Conservation (phyloP, 2,888 invertebrate species). For the Stenchaetothrips biformis region DNA sequence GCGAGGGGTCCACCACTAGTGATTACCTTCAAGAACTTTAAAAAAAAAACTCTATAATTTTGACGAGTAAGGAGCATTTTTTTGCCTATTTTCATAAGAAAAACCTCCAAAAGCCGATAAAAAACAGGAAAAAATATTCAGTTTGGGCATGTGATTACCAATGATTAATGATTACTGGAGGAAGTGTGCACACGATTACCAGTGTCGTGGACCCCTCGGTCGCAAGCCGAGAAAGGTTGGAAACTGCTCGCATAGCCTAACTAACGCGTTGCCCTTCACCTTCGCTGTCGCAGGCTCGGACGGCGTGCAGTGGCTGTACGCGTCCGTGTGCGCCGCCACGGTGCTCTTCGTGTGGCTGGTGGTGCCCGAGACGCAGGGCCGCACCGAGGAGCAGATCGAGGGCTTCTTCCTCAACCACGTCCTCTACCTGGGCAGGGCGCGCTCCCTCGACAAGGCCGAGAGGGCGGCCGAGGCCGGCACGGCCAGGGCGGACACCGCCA, state of each 20-base stretch:
- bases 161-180: no score
- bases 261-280: neutral
- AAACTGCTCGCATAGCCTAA: neutral
- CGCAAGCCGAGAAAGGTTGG: no score
- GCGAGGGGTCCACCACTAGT: no score
- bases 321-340: conserved; percentile 8
- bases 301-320: conserved; percentile 23
- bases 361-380: conserved; percentile 14
- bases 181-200: no score
- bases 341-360: conserved; percentile 18
- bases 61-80: no score
- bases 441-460: neutral
- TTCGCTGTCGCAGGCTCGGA: conserved; percentile 7
- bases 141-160: no score
- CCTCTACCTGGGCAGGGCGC: conserved; percentile 16
- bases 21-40: no score
- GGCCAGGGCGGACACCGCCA: neutral
- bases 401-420: conserved; percentile 5
- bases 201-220: no score
- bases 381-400: conserved; percentile 14
- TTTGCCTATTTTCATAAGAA: no score
- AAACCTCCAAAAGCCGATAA: no score
- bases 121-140: no score
- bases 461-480: neutral
- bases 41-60: no score